A percentile compares a stretch with the other conserved stretches of the same genome.
phyloP scores from a whole-genome alignment of 2,113 vertebrate genomes.

The Paramormyrops kingsleyae region DNA sequence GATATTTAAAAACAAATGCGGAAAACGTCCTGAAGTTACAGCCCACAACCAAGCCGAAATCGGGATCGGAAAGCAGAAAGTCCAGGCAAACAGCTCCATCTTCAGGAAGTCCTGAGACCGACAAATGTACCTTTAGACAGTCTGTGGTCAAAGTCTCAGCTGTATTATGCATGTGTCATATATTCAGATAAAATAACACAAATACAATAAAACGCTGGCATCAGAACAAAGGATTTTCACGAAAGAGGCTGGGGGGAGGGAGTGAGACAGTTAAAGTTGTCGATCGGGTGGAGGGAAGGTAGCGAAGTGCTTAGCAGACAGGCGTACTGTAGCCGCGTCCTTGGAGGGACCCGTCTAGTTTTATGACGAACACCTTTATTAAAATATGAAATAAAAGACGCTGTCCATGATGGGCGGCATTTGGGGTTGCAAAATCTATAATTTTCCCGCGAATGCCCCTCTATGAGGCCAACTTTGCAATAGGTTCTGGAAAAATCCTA shows the following conservation, averaged over 20 bases:
- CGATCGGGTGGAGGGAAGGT: not conserved
- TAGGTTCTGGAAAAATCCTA: no score
- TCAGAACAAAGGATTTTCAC: not conserved
- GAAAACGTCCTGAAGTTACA: not conserved
- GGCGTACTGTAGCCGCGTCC: not conserved
- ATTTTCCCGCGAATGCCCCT: no score
- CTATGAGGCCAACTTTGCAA: no score
- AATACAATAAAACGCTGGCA: not conserved
- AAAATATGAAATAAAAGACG: not conserved
- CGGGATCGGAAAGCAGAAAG: not conserved
- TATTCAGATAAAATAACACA: not conserved
- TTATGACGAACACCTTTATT: not conserved
- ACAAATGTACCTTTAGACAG: not conserved
- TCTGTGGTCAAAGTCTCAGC: not conserved
- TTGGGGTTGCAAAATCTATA: not conserved
- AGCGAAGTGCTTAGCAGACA: not conserved
- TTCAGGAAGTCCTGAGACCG: not conserved
- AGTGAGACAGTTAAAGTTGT: not conserved
- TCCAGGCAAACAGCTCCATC: not conserved
- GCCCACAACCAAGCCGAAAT: not conserved
- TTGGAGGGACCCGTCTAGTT: not conserved
- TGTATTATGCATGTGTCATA: not conserved
- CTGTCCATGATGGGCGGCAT: not conserved
- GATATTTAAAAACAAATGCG: not conserved
- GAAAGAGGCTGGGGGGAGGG: not conserved